phyloP scores from a whole-genome alignment of 1,140 invertebrate species.

The Caenorhabditis tropicalis region DNA sequence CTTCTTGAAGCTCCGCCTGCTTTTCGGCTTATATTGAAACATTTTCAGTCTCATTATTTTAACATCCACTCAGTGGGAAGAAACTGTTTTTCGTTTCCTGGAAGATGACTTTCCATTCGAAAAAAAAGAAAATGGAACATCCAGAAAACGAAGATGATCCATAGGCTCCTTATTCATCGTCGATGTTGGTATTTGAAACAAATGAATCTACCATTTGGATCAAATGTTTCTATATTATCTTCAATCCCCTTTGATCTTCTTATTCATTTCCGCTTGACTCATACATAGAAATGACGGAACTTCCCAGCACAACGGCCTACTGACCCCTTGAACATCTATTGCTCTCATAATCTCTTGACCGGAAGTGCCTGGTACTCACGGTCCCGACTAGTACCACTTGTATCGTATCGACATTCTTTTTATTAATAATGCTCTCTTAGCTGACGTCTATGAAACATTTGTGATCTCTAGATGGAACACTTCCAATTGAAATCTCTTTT shows the following conservation, averaged over 20 bases:
- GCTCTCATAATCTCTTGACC: background rate
- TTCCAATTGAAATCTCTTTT: background rate
- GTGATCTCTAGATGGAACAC: background rate
- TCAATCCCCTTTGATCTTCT: too few species aligned
- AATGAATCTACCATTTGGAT: too few species aligned
- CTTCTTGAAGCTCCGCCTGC: constrained; percentile 32
- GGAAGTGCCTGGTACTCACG: constrained; percentile 16
- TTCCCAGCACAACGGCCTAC: too few species aligned
- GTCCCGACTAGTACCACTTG: background rate
- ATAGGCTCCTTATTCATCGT: too few species aligned
- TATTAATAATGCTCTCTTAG: background rate
- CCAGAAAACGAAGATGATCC: too few species aligned
- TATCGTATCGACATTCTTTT: background rate
- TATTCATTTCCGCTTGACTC: too few species aligned
- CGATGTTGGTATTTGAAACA: too few species aligned
- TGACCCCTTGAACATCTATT: background rate
- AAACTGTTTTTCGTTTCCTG: too few species aligned
- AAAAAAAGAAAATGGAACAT: too few species aligned
- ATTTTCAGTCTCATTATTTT: background rate
- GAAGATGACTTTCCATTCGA: too few species aligned
- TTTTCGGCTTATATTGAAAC: background rate
- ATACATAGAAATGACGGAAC: too few species aligned
- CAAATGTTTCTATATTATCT: background rate
- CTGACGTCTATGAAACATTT: background rate
- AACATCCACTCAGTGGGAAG: background rate